Base-by-base conservation (phyloP, 2,888 invertebrate genomes). In the Yponomeuta cagnagella region DNA sequence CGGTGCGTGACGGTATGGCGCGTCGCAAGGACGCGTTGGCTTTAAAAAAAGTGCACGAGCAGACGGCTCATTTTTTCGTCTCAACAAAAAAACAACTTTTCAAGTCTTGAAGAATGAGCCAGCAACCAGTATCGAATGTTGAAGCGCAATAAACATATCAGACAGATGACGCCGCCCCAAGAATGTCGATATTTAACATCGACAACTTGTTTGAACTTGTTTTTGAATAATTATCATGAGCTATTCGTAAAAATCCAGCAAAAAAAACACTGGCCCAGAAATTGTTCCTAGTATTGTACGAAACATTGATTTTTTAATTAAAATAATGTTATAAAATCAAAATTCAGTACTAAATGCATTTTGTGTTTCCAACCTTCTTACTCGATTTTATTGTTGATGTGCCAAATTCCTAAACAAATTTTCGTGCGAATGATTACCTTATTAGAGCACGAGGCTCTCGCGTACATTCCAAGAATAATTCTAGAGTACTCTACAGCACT, bases 391-490 rank as follows among this genome's bases (percentile, higher is more conserved):
- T 52, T 15, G 4, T 52, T 15, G 15, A 2, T 15, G 12, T 58
- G 52, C 52, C 12, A 15, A 58, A 58, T 58, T 58, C 52, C 52
- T 58, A 15, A 15, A 15, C 52, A 73, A 72, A 70, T 76, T 79
- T 84, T 84, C 84, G 85, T 85, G 86, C 82, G 74, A 81, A 80
- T 83, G 84, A 86, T 84, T 78, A 78, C 80, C 77, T 78, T 31
- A n/a, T 48, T 33, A 37, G 23, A 70, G 33, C 48, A 65, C 48
- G 66, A 80, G 82, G 82, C 85, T 85, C 84, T 83, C 82, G 76
- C 80, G 78, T 79, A 80, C 87, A 89, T 89, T 85, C 88, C 83
- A 68, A 76, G 75, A 83, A 86, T 88, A 76, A 76, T 81, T 84
- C 74, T 78, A 81, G 78, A 80, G 79, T 73, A 80, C 75, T 84